Conservation (phyloP, 2,797 vertebrate species). For the Sebastes oblongus region DNA sequence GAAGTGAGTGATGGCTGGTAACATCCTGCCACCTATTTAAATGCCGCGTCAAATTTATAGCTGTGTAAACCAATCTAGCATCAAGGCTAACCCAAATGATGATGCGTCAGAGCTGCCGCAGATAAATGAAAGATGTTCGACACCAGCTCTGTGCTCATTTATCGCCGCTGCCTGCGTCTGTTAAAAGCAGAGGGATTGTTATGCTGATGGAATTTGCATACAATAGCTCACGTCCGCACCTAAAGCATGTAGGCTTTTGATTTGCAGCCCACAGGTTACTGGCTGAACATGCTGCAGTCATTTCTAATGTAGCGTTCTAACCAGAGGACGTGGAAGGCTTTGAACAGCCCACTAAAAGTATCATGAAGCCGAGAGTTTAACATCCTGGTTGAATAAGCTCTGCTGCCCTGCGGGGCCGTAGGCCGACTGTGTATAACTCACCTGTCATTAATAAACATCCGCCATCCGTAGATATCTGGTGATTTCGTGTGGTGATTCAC, state of each 20-base stretch:
- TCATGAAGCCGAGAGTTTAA: slow-evolving; percentile 47
- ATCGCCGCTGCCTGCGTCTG: background rate
- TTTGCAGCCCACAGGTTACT: slow-evolving; percentile 24
- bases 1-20: slow-evolving; percentile 57
- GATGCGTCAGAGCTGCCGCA: slow-evolving; percentile 29
- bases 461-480: slow-evolving; percentile 23
- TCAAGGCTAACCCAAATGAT: slow-evolving; percentile 56
- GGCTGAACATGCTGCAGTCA: slow-evolving; percentile 20
- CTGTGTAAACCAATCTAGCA: slow-evolving; percentile 44
- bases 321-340: slow-evolving; percentile 48
- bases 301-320: slow-evolving; percentile 24
- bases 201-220: slow-evolving; percentile 22
- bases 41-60: slow-evolving; percentile 52
- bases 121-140: slow-evolving; percentile 33
- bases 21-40: slow-evolving; percentile 57
- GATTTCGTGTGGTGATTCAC: slow-evolving; percentile 52
- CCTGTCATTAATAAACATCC: slow-evolving; percentile 71
- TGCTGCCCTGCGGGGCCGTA: slow-evolving; percentile 33
- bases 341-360: slow-evolving; percentile 42
- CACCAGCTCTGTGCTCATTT: background rate
- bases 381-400: slow-evolving; percentile 41
- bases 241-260: slow-evolving; percentile 30
- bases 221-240: slow-evolving; percentile 8
- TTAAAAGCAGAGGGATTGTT: slow-evolving; percentile 14
- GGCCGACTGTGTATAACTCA: slow-evolving; percentile 40